phyloP scores from a whole-genome alignment of 2,113 vertebrate genomes.

The Pangasianodon gigas region DNA sequence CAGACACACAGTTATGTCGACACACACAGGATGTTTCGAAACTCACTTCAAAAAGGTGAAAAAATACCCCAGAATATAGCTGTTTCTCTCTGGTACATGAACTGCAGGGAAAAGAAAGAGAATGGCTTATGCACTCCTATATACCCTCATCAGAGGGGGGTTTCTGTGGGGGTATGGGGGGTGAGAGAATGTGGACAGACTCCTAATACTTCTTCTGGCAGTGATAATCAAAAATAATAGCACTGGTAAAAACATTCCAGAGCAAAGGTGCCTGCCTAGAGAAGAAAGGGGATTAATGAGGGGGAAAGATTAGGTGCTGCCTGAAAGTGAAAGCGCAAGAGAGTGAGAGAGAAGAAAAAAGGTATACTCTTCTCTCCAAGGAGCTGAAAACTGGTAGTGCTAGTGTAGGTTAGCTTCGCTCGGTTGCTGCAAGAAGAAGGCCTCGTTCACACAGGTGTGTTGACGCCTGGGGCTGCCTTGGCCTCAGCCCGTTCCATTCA shows the following conservation, averaged over 20 bases:
- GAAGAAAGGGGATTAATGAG: slow-evolving; percentile 76
- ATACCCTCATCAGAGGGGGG: slow-evolving; percentile 58
- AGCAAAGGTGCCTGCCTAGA: slow-evolving; percentile 71
- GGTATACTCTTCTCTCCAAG: slow-evolving; percentile 74
- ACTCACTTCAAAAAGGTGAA: slow-evolving; percentile 44
- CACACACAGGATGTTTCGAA: slow-evolving; percentile 61
- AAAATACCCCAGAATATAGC: slow-evolving; percentile 51
- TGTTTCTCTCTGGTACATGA: slow-evolving; percentile 53
- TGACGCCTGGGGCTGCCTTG: slow-evolving; percentile 96
- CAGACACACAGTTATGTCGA: slow-evolving; percentile 63
- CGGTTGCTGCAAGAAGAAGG: slow-evolving; percentile 91
- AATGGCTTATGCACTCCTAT: slow-evolving; percentile 61
- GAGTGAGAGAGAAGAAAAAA: slow-evolving; percentile 46
- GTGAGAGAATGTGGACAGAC: slow-evolving; percentile 52
- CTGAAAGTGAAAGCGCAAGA: slow-evolving; percentile 38
- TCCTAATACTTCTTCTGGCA: slow-evolving; percentile 61
- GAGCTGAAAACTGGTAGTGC: slow-evolving; percentile 76
- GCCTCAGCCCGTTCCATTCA: slow-evolving; percentile 96
- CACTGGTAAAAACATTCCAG: slow-evolving; percentile 70
- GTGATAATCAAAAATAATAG: slow-evolving; percentile 73
- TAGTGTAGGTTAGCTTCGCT: slow-evolving; percentile 81
- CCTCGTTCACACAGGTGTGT: slow-evolving; percentile 99
- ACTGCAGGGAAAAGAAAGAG: slow-evolving; percentile 52
- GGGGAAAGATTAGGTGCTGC: slow-evolving; percentile 72
- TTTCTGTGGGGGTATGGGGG: slow-evolving; percentile 49